Percentiles rank a stretch among this genome's conserved stretches.
Evolutionary conservation across 2,113 vertebrate species (phyloP).

Genomic region (Rhinolophus sinicus): DNA sequence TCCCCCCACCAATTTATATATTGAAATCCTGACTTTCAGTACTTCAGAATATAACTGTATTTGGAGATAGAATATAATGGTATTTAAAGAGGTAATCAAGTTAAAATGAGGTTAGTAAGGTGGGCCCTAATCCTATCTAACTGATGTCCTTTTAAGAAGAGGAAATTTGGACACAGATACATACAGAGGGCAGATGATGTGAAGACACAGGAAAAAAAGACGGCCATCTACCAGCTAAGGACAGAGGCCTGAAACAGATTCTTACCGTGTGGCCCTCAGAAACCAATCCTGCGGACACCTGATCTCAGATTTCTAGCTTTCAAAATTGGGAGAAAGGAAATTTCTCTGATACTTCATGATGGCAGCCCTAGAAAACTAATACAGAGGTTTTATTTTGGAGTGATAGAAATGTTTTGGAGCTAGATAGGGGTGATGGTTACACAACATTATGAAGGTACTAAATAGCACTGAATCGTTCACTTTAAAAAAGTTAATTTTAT

Average conservation of each 20-base stretch:
- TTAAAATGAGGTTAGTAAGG: neutral
- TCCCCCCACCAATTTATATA: neutral
- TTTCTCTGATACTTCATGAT: neutral
- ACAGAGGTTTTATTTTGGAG: neutral
- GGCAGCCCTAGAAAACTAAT: neutral
- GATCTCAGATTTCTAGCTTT: neutral
- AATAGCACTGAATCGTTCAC: neutral
- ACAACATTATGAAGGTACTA: neutral
- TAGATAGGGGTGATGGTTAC: neutral
- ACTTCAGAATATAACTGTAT: neutral
- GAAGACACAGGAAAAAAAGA: neutral
- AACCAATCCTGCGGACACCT: neutral
- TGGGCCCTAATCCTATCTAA: neutral
- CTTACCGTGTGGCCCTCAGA: neutral
- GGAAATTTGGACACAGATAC: neutral
- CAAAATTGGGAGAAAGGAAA: neutral
- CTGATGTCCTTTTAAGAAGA: neutral
- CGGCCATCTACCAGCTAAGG: rapidly evolving
- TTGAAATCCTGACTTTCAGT: neutral
- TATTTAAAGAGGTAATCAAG: neutral
- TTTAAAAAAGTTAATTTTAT: neutral
- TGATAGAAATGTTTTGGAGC: neutral
- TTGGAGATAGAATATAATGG: neutral
- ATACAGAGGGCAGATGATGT: neutral
- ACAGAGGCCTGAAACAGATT: neutral